Evolutionary conservation across 2,113 vertebrate genomes (phyloP).

Genomic region (Siphamia tubifer): DNA sequence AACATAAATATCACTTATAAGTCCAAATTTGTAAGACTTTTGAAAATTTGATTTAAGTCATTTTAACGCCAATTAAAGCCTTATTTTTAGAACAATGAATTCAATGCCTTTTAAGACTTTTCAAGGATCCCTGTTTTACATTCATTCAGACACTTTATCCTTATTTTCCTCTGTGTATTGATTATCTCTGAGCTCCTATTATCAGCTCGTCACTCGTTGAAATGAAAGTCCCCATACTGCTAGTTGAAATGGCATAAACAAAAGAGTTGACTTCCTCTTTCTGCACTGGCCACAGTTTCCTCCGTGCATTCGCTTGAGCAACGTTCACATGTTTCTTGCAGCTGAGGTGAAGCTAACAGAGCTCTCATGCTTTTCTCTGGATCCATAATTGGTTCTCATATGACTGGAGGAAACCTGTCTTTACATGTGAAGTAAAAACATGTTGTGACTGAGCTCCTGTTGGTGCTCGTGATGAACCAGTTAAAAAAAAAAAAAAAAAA

Average conservation of each 20-base stretch:
- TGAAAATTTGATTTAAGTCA: no score
- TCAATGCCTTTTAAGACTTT: no score
- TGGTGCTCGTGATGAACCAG: neutral
- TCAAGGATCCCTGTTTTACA: no score
- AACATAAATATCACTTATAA: no score
- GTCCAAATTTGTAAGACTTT: no score
- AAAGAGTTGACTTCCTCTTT: slow-evolving; percentile 47
- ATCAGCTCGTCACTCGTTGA: neutral
- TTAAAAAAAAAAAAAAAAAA: neutral
- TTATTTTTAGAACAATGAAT: no score
- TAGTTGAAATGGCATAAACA: slow-evolving; percentile 7
- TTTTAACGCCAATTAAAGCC: no score
- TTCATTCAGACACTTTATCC: no score
- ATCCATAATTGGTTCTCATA: neutral
- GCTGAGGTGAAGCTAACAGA: neutral
- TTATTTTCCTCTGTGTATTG: neutral
- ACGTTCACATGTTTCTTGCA: neutral
- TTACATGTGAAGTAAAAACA: neutral
- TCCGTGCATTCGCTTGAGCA: slow-evolving; percentile 13
- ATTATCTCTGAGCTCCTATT: neutral
- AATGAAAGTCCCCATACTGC: slow-evolving; percentile 19
- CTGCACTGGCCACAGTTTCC: slow-evolving; percentile 43
- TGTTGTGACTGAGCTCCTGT: no score
- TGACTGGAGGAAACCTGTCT: no score
- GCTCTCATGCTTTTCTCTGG: neutral